phyloP scores from a whole-genome alignment of 2,113 vertebrate species.

The Oxyura jamaicensis region DNA sequence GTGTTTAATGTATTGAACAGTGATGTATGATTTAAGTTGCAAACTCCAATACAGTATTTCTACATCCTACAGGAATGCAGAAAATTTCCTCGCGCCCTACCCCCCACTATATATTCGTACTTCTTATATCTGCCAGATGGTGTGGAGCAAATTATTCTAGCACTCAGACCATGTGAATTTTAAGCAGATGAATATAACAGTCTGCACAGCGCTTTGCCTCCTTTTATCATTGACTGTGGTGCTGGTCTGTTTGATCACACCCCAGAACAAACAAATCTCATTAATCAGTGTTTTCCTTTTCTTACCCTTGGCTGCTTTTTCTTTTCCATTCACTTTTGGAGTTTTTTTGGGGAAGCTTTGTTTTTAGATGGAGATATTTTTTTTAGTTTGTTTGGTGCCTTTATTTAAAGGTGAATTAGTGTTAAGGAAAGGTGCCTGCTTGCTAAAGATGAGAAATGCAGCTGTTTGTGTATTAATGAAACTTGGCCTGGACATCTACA shows the following conservation, averaged over 20 bases:
- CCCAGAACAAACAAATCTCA: slow-evolving; percentile 9
- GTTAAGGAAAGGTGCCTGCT: not conserved
- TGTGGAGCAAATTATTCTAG: slow-evolving; percentile 72
- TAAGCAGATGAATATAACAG: slow-evolving; percentile 69
- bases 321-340: not conserved
- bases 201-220: not conserved
- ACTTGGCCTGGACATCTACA: not conserved
- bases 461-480: not conserved
- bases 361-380: not conserved
- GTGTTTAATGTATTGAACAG: not conserved
- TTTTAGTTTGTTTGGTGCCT: not conserved
- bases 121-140: slow-evolving; percentile 74
- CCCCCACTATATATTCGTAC: not conserved
- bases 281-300: not conserved
- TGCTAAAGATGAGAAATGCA: not conserved
- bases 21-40: slow-evolving; percentile 19
- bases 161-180: slow-evolving; percentile 69
- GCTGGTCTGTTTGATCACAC: slow-evolving; percentile 36
- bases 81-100: slow-evolving; percentile 33
- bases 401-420: slow-evolving; percentile 20
- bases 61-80: slow-evolving; percentile 2
- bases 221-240: slow-evolving; percentile 34
- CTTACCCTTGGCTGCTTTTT: not conserved
- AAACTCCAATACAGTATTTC: slow-evolving; percentile 38
- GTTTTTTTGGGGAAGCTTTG: slow-evolving; percentile 6